Conservation (phyloP, 2,797 vertebrate genomes). For the Sternarchorhynchus goeldii region DNA sequence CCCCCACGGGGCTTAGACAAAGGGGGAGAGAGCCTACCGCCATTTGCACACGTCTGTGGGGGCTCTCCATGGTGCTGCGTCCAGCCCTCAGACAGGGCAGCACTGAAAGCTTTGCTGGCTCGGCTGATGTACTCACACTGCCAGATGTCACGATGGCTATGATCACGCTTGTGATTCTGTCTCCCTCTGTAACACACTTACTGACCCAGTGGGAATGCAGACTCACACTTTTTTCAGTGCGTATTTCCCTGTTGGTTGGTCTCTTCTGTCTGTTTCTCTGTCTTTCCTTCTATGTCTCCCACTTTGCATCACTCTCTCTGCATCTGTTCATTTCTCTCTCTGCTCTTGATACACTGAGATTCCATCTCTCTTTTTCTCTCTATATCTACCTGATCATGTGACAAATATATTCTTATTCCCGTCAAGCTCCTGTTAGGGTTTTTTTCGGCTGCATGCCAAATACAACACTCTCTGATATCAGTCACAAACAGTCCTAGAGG, state of each 20-base stretch:
- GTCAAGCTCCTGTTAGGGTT: slow-evolving; percentile 39
- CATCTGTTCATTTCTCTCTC: neutral
- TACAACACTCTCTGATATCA: slow-evolving; percentile 51
- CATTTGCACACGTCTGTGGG: neutral
- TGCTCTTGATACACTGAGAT: neutral
- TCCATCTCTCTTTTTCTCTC: neutral
- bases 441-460: slow-evolving; percentile 34
- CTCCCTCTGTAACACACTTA: slow-evolving; percentile 9
- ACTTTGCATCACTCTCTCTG: neutral
- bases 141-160: slow-evolving; percentile 17
- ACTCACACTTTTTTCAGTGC: neutral
- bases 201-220: neutral
- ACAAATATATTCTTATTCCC: slow-evolving; percentile 58
- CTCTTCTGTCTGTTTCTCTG: neutral
- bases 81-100: slow-evolving; percentile 21
- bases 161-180: slow-evolving; percentile 5
- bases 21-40: slow-evolving; percentile 9
- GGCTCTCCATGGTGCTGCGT: neutral
- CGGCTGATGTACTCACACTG: slow-evolving; percentile 4
- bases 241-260: neutral
- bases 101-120: slow-evolving; percentile 44
- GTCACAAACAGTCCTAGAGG: slow-evolving; percentile 49
- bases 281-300: neutral
- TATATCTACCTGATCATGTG: slow-evolving; percentile 43
- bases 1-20: slow-evolving; percentile 19